A percentile compares a stretch with the other conserved stretches of the same genome.
Conservation (phyloP, 2,113 vertebrate species). For the Oriolus oriolus region DNA sequence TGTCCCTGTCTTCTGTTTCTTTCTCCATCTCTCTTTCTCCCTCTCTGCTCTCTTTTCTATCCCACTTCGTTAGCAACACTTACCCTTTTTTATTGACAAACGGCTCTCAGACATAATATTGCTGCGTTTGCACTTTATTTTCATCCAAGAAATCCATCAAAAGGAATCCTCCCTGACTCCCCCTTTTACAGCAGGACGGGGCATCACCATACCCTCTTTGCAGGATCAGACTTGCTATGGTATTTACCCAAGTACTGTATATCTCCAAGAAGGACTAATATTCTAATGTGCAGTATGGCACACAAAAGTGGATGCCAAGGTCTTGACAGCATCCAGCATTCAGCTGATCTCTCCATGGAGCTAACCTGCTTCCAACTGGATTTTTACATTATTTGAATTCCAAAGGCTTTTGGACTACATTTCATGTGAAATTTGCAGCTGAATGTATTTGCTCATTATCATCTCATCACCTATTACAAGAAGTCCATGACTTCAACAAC, state of each 20-base stretch:
- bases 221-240: not conserved
- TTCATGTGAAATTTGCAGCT: not conserved
- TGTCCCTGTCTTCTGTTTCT: not conserved
- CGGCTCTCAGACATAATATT: not conserved
- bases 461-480: not conserved
- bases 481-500: not conserved
- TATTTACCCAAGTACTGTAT: not conserved
- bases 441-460: not conserved
- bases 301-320: accelerated
- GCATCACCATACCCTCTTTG: not conserved
- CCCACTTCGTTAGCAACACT: accelerated
- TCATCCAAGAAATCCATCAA: accelerated
- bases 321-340: not conserved
- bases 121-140: accelerated
- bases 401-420: not conserved
- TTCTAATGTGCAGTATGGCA: too few species aligned
- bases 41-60: too few species aligned
- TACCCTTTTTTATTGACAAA: too few species aligned
- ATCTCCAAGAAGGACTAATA: not conserved
- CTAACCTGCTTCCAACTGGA: not conserved
- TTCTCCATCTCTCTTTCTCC: not conserved
- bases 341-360: not conserved
- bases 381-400: not conserved
- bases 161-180: not conserved
- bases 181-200: accelerated